Percentiles rank a stretch among this genome's conserved stretches.
These are phyloP conservation scores for Lipophrys pholis DNA, from an alignment of 2,113 vertebrate genomes.

Conservation along the genomic window DNA sequence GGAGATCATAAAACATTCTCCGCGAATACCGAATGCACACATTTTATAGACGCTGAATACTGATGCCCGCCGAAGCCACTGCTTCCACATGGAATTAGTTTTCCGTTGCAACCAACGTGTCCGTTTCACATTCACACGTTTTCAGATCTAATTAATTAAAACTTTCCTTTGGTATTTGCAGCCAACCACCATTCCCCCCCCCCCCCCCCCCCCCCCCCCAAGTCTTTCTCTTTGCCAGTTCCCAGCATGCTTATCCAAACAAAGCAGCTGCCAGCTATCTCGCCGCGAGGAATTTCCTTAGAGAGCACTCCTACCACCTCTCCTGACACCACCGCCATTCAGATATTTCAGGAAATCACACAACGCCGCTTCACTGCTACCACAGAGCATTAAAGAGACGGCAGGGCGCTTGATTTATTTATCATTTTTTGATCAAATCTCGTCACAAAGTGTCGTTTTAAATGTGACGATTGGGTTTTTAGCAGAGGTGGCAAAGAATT, in stretches of 20 bases:
- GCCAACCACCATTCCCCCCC: background rate
- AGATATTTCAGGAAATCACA: conserved; percentile 56
- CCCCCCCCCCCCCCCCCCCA: no score
- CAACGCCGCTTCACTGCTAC: conserved; percentile 6
- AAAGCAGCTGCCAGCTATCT: conserved; percentile 55
- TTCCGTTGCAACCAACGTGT: conserved; percentile 34
- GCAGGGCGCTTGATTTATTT: conserved; percentile 18
- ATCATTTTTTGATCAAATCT: conserved; percentile 13
- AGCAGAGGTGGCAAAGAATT: no score
- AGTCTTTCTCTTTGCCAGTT: conserved; percentile 26
- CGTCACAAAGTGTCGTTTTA: conserved; percentile 18
- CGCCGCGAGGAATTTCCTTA: conserved; percentile 59
- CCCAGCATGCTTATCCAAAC: conserved; percentile 55
- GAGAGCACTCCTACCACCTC: conserved; percentile 49
- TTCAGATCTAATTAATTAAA: conserved; percentile 58
- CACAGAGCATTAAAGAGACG: background rate
- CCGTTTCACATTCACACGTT: conserved; percentile 53
- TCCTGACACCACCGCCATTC: conserved; percentile 42
- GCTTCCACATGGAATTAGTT: conserved; percentile 32
- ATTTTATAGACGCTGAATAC: conserved; percentile 4
- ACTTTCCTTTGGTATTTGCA: conserved; percentile 40
- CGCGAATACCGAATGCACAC: conserved; percentile 17
- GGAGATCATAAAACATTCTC: conserved; percentile 31
- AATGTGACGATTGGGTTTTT: background rate
- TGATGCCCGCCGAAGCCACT: no score